Evolutionary conservation across 2,888 invertebrate genomes (phyloP), one percentile per base, ranked within the genome.

Genomic region (Drosophila melanosoma): DNA sequence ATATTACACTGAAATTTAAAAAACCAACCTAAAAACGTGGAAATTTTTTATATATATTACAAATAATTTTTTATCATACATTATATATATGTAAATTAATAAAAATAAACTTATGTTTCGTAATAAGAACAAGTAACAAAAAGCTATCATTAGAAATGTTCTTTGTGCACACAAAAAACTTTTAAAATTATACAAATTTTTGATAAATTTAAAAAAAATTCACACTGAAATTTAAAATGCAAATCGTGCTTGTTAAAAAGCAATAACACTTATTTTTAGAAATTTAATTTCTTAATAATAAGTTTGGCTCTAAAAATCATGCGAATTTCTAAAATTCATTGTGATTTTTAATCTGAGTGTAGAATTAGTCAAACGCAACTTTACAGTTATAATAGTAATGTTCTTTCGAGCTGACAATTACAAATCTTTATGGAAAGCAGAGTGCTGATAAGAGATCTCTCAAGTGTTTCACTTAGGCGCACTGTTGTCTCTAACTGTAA

Each of bases 391-490:
- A 23, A 20, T 20, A n/a, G 23, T 45, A 4, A 15, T 45, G 23
- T 26, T 54, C 23, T 35, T 23, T 54, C 2, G 6, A 35, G 23
- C 54, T 26, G 54, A 54, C 67, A 36, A 32, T 32, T 45, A 20
- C 17, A 26, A 45, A 23, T 45, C 15, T 26, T 8, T 23, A 15
- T 7, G 42, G 12, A 7, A 1, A 15, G 42, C 1, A 53, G 20
- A 20, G 33, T 35, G 35, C 11, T 15, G 75, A 66, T 74, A 60
- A 45, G 33, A 59, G 72, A 73, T 78, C 77, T 76, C 48, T 20
- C 53, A 45, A 74, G 75, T 72, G 77, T 38, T 67, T 77, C 51
- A 63, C 62, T 71, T 71, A 45, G 65, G 33, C 59, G 76, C 59
- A 60, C 59, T 12, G 17, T 36, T 15, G 45, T 62, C 36, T 26